Evolutionary conservation across 2,113 vertebrate genomes (phyloP).

Genomic region (Osmerus eperlanus): DNA sequence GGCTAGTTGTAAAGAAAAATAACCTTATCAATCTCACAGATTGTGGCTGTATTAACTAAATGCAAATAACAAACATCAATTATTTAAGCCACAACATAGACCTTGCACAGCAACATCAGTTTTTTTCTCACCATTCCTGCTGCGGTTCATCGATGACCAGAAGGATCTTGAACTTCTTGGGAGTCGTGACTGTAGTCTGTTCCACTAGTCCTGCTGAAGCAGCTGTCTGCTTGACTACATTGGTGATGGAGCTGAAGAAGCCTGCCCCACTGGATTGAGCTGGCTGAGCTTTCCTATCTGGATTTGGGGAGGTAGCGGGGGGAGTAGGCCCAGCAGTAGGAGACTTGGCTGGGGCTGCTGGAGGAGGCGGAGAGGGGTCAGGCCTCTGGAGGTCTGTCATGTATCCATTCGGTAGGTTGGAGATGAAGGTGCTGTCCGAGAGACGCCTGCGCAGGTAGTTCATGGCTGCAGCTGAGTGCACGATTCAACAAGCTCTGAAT

Average conservation of each 20-base stretch:
- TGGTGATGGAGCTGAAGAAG: conserved; percentile 93
- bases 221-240: conserved; percentile 92
- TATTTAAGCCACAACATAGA: neutral
- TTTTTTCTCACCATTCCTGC: conserved; percentile 84
- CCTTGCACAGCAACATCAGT: neutral
- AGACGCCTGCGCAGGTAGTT: conserved; percentile 93
- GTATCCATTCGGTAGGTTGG: conserved; percentile 95
- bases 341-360: conserved; percentile 63
- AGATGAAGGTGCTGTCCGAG: conserved; percentile 95
- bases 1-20: too few relatives aligned
- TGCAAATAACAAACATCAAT: neutral
- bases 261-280: conserved; percentile 68
- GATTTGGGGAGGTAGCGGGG: conserved; percentile 63
- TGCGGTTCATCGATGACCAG: conserved; percentile 88
- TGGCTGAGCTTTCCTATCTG: conserved; percentile 65
- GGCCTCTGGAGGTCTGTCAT: conserved; percentile 90
- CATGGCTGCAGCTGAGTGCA: conserved; percentile 75
- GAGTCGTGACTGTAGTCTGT: conserved; percentile 72
- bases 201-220: conserved; percentile 83
- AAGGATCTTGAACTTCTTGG: conserved; percentile 86
- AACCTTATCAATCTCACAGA: too few relatives aligned
- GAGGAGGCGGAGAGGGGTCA: conserved; percentile 62
- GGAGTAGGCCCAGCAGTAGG: conserved; percentile 58
- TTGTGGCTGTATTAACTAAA: neutral
- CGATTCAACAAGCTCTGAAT: conserved; percentile 29